Conservation (phyloP, 1,140 invertebrate species). For the Plectrocnemia conspersa region DNA sequence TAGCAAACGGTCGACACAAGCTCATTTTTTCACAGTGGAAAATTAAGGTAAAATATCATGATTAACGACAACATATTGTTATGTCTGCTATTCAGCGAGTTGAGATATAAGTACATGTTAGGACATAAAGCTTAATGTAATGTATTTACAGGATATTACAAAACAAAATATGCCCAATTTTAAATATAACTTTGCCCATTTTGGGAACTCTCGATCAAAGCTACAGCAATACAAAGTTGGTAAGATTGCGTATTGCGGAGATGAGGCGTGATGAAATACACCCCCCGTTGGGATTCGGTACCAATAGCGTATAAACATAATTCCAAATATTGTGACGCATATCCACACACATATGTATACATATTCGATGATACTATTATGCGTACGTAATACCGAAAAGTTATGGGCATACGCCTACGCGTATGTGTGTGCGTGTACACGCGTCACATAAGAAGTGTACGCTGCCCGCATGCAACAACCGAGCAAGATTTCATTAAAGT, state of each 20-base stretch:
- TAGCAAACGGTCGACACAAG: no score
- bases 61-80: no score
- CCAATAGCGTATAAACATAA: slow-evolving; percentile 12
- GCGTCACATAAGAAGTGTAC: not conserved
- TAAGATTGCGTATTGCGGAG: slow-evolving; percentile 13
- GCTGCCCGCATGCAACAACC: slow-evolving; percentile 23
- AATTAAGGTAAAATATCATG: no score
- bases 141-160: no score
- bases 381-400: slow-evolving; percentile 1
- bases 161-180: no score
- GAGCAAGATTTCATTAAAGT: slow-evolving; percentile 28
- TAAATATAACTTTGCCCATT: no score
- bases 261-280: slow-evolving; percentile 19
- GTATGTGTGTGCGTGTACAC: not conserved
- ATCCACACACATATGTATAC: slow-evolving; percentile 5
- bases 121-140: no score
- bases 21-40: no score
- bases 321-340: slow-evolving; percentile 6
- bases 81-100: no score
- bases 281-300: slow-evolving; percentile 13
- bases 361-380: slow-evolving; percentile 9
- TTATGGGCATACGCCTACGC: slow-evolving; percentile 7
- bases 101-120: no score
- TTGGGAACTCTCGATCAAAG: no score
- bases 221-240: no score